Conservation (phyloP, 2,113 vertebrate genomes). For the Nycticorax nycticorax region DNA sequence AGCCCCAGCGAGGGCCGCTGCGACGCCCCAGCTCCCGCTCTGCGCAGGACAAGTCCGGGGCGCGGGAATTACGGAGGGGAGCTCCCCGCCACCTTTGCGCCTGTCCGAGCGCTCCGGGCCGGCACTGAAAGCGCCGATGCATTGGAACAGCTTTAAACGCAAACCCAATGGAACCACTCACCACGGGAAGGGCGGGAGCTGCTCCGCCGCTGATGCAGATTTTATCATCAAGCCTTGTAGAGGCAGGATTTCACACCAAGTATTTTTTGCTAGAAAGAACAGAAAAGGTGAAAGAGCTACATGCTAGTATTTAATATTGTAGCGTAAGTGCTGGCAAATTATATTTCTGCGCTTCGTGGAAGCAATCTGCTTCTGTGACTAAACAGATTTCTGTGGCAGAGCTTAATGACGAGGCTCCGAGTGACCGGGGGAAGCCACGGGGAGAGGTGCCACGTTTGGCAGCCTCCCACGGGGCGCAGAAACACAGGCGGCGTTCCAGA, state of each 20-base stretch:
- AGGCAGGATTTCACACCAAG: conserved; percentile 40
- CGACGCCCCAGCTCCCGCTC: background rate
- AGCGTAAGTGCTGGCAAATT: conserved; percentile 39
- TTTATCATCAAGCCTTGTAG: conserved; percentile 4
- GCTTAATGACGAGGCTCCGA: background rate
- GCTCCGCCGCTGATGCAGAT: background rate
- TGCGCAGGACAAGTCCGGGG: fast-evolving
- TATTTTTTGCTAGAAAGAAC: conserved; percentile 37
- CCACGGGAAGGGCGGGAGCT: conserved; percentile 1
- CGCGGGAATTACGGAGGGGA: background rate
- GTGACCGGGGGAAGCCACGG: background rate
- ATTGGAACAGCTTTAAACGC: background rate
- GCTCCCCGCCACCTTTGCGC: background rate
- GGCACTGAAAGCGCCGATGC: background rate
- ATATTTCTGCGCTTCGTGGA: conserved; percentile 17
- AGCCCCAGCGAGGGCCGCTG: background rate
- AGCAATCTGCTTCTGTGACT: conserved; percentile 51
- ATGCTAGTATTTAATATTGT: conserved; percentile 37
- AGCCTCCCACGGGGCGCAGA: background rate
- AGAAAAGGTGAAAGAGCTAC: conserved; percentile 35
- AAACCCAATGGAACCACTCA: conserved; percentile 17
- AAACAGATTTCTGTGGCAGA: conserved; percentile 45
- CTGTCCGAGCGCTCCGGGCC: background rate
- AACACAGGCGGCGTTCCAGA: background rate
- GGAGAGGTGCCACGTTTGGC: background rate